Evolutionary conservation across 2,797 vertebrate species (phyloP), one percentile per base, ranked within the genome.

Genomic region (Cirrhinus molitorella): DNA sequence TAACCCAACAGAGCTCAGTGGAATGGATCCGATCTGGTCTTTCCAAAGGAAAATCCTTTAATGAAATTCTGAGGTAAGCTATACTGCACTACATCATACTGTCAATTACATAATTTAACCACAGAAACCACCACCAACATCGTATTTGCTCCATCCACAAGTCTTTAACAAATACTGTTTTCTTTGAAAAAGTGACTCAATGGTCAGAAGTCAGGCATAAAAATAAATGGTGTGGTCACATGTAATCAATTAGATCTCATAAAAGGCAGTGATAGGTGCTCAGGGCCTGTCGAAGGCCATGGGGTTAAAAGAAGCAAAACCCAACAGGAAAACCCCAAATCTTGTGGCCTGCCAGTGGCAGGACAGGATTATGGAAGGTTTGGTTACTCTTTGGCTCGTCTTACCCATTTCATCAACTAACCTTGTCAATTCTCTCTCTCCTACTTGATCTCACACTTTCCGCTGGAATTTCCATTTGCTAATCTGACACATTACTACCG

Each of bases 401-500:
- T 82, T 87, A 51, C 61, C n/a, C 28, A 74, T 82, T 88, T 88
- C 87, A 86, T 88, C 85, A 80, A 83, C 76, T 66, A 61, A 85
- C 68, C 79, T 78, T 87, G 85, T 85, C 76, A 72, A 82, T 85
- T 86, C 79, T 21, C 73, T 72, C 65, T 85, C 74, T 71, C 78
- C 55, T 85, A 80, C 84, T 75, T 66, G 14, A 67, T 73, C 67
- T 70, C 79, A 76, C 72, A 23, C 68, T 83, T 68, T 74, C 79
- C 79, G 68, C 79, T 85, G 61, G 74, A 85, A 84, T 87, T 88
- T 89, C 88, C 86, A 89, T 87, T 87, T 31, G 25, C 85, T 84
- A 88, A 88, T 84, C 75, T 40, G 59, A 84, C 75, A 85, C 77
- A 87, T 84, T 81, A 77, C 77, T 68, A 45, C 66, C 53, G 67